phyloP scores from a whole-genome alignment of 2,888 invertebrate species.

The Drosophila fulvimacula region DNA sequence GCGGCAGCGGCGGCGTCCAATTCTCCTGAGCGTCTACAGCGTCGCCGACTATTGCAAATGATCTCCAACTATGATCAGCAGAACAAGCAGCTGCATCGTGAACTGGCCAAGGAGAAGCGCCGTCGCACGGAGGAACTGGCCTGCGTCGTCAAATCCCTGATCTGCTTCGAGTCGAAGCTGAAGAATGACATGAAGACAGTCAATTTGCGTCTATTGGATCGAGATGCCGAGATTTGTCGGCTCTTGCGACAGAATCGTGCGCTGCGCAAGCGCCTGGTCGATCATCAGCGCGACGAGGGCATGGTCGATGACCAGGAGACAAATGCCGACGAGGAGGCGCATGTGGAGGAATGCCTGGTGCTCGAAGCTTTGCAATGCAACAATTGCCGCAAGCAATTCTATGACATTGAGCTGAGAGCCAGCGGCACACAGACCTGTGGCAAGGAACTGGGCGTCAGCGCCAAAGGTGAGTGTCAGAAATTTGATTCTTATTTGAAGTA shows the following conservation, averaged over 20 bases:
- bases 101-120: conserved; percentile 83
- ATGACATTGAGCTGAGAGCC: conserved; percentile 82
- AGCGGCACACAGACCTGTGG: conserved; percentile 79
- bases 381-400: conserved; percentile 84
- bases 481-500: background rate
- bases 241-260: conserved; percentile 81
- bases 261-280: conserved; percentile 74
- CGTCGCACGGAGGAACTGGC: conserved; percentile 83
- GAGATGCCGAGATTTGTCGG: conserved; percentile 83
- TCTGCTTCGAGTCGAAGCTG: conserved; percentile 84
- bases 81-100: conserved; percentile 82
- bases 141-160: conserved; percentile 83
- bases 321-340: conserved; percentile 51
- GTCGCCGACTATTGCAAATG: conserved; percentile 81
- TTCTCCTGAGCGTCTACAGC: conserved; percentile 73
- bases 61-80: conserved; percentile 83
- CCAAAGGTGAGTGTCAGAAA: conserved; percentile 67
- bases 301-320: conserved; percentile 63
- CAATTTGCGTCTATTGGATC: conserved; percentile 82
- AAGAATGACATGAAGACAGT: conserved; percentile 84
- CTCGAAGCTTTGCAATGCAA: conserved; percentile 84
- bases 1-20: conserved; percentile 37
- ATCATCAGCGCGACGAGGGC: conserved; percentile 71
- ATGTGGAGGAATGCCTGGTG: conserved; percentile 74
- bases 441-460: conserved; percentile 69